Conservation (phyloP, 2,113 vertebrate genomes). For the Zosterops japonicus region DNA sequence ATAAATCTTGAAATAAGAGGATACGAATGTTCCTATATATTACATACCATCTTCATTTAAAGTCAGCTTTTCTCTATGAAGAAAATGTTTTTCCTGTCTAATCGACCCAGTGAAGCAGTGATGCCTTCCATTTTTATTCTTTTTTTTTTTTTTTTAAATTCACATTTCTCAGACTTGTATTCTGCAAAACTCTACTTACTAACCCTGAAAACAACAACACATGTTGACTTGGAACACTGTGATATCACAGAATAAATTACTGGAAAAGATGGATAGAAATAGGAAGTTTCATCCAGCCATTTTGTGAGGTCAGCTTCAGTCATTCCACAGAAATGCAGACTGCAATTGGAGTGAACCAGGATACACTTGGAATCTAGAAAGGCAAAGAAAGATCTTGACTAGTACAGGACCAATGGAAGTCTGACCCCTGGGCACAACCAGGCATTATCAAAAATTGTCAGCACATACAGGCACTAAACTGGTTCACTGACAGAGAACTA, state of each 20-base stretch:
- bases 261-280: not conserved
- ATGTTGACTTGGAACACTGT: not conserved
- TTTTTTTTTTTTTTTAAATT: not conserved
- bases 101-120: not conserved
- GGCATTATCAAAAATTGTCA: not conserved
- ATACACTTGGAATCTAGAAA: not conserved
- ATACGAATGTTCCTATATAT: not conserved
- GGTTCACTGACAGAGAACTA: not conserved
- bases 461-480: not conserved
- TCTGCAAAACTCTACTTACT: not conserved
- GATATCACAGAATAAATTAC: not conserved
- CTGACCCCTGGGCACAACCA: not conserved
- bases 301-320: not conserved
- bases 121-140: not conserved
- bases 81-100: not conserved
- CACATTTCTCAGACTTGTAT: not conserved
- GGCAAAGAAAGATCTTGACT: not conserved
- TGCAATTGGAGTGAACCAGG: not conserved
- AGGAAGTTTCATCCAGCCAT: not conserved
- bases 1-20: not conserved
- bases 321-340: not conserved
- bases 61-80: not conserved
- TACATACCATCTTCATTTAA: not conserved
- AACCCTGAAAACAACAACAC: not conserved
- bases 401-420: not conserved